Base-by-base conservation (phyloP, 2,888 invertebrate genomes). In the Melanophora roralis region DNA sequence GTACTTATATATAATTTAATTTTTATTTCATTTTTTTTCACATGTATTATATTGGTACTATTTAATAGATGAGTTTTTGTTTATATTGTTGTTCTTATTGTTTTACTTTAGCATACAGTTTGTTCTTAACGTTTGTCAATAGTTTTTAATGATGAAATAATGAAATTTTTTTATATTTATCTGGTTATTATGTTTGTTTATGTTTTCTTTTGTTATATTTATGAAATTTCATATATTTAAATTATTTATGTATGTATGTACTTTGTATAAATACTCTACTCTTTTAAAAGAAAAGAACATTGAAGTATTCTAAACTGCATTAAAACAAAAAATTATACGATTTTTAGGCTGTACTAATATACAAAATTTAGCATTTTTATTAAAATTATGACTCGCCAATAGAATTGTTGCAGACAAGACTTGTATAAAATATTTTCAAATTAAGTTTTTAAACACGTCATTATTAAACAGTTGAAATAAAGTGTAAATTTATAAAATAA, bases 61-160 rank as follows among this genome's bases (percentile, higher is more conserved):
- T 80, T 80, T 76, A 80, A 76, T 80, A 76, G 76, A 80, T 80
- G 76, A 76, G 57, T 80, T 80, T 72, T 65, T 64, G 19, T 78
- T n/a, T n/a, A n/a, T n/a, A n/a, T n/a, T n/a, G n/a, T n/a, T 67
- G 19, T 47, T 38, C 12, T 53, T 69, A 4, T 65, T 71, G n/a
- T 60, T 62, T 65, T 67, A 40, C 67, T 75, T 71, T 76, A 76
- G 72, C 75, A 76, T 80, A 75, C 71, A 38, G 38, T 65, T 65
- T 64, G 16, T 64, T 57, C 62, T 57, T 34, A 68, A 75, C 72
- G 40, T 80, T 62, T 72, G 77, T 71, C 55, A 67, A 67, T 27
- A 5, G 27, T 3, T 27, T 53, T 19, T 53, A 11, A 23, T 51
- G 59, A 68, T 68, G 76, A 57, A 57, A 57, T 55, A n/a, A 72